Percentiles rank a stretch among this genome's conserved stretches.
These are phyloP conservation scores for Drosophila anomelani DNA, from an alignment of 2,888 invertebrate genomes.

Conservation along the genomic window DNA sequence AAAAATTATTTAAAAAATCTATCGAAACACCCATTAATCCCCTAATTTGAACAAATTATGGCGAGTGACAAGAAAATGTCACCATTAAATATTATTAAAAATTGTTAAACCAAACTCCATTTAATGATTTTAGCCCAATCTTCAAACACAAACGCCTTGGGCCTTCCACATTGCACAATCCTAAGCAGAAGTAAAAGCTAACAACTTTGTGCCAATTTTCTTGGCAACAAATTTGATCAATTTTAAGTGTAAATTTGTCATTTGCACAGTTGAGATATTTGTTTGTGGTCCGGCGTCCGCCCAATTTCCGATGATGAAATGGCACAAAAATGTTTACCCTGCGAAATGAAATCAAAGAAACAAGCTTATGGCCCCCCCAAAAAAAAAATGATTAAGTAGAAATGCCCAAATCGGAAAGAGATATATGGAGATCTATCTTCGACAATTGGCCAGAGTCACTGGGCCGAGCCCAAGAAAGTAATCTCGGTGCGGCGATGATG, in stretches of 20 bases:
- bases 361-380: not conserved
- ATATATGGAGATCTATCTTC: constrained; percentile 19
- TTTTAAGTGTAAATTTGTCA: constrained; percentile 41
- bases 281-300: constrained; percentile 20
- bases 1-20: not conserved
- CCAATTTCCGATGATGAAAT: constrained; percentile 74
- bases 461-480: constrained; percentile 45
- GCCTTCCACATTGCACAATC: constrained; percentile 39
- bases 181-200: constrained; percentile 33
- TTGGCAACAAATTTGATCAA: constrained; percentile 36
- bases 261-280: constrained; percentile 45
- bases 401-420: constrained; percentile 39
- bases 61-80: constrained; percentile 8
- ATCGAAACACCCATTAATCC: not conserved
- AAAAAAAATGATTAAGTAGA: constrained; percentile 39
- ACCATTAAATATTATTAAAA: constrained; percentile 22
- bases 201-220: constrained; percentile 53
- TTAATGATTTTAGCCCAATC: constrained; percentile 36
- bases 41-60: constrained; percentile 15
- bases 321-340: constrained; percentile 53
- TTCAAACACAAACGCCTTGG: constrained; percentile 17
- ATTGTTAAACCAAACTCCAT: constrained; percentile 6
- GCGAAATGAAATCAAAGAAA: constrained; percentile 33
- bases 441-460: constrained; percentile 31
- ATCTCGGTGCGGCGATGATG: constrained; percentile 16